phyloP scores from a whole-genome alignment of 2,888 invertebrate genomes.

The Galerucella nymphaeae region DNA sequence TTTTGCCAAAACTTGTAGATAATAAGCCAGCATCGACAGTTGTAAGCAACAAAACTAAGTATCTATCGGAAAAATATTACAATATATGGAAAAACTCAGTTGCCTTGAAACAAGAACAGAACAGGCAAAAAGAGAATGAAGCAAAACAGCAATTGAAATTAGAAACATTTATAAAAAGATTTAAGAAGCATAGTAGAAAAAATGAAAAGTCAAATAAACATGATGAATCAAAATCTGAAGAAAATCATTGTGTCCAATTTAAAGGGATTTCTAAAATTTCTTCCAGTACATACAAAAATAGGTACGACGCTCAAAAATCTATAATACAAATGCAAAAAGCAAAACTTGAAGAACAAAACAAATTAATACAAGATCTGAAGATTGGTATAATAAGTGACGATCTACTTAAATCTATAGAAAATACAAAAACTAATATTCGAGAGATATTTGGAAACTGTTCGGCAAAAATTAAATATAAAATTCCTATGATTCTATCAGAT shows the following conservation, averaged over 20 bases:
- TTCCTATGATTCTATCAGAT: constrained; percentile 65
- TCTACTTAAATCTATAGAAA: constrained; percentile 70
- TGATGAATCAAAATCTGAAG: background rate
- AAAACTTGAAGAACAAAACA: constrained; percentile 78
- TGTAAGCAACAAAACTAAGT: background rate
- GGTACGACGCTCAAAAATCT: constrained; percentile 77
- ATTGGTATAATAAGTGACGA: constrained; percentile 76
- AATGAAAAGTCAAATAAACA: constrained; percentile 25
- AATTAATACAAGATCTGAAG: constrained; percentile 78
- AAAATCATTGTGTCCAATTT: background rate
- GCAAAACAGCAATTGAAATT: constrained; percentile 52
- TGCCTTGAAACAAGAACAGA: constrained; percentile 43
- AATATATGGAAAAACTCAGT: constrained; percentile 47
- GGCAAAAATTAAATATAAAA: constrained; percentile 63
- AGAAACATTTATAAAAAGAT: constrained; percentile 52
- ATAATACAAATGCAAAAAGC: constrained; percentile 78
- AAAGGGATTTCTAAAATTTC: constrained; percentile 20
- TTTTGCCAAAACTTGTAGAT: constrained; percentile 4
- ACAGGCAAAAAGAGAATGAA: constrained; percentile 32
- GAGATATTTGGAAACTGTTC: constrained; percentile 64
- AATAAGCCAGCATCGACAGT: background rate
- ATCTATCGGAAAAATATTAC: constrained; percentile 48
- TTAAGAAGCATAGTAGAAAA: constrained; percentile 50
- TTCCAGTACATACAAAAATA: constrained; percentile 50
- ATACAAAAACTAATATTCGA: constrained; percentile 69